phyloP scores from a whole-genome alignment of 2,797 vertebrate species.

The Hippoglossus hippoglossus region DNA sequence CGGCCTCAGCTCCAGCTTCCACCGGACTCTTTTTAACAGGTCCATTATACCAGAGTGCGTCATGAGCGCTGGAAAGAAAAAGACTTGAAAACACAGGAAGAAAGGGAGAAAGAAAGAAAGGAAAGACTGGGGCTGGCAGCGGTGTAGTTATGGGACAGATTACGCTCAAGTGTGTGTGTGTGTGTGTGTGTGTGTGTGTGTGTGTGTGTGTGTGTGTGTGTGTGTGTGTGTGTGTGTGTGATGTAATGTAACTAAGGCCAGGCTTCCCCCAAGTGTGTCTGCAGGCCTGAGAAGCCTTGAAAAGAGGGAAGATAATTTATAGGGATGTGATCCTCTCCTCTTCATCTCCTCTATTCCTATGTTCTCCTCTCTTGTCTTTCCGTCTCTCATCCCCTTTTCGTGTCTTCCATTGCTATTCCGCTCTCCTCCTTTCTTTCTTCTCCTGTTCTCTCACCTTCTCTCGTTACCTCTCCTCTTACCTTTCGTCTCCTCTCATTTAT shows the following conservation, averaged over 20 bases:
- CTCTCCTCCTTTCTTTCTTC: background rate
- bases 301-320: conserved; percentile 13
- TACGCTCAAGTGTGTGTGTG: conserved; percentile 36
- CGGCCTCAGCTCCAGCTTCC: conserved; percentile 61
- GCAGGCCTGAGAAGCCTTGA: conserved; percentile 53
- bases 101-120: conserved; percentile 73
- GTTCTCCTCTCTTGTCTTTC: background rate
- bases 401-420: background rate
- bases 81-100: conserved; percentile 72
- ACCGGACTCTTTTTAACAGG: conserved; percentile 78
- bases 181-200: conserved; percentile 5
- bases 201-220: conserved; percentile 17
- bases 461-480: background rate
- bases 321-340: conserved; percentile 19
- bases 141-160: conserved; percentile 60
- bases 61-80: conserved; percentile 73
- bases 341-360: background rate
- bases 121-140: conserved; percentile 71
- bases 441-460: background rate
- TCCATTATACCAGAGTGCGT: conserved; percentile 82
- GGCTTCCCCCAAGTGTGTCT: conserved; percentile 65
- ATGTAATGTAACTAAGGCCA: conserved; percentile 67
- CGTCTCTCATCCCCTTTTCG: background rate
- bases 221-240: conserved; percentile 15
- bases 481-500: background rate